These are phyloP conservation scores for Drosophila pseudotakahashii DNA, from an alignment of 2,888 invertebrate genomes.

Conservation along the genomic window DNA sequence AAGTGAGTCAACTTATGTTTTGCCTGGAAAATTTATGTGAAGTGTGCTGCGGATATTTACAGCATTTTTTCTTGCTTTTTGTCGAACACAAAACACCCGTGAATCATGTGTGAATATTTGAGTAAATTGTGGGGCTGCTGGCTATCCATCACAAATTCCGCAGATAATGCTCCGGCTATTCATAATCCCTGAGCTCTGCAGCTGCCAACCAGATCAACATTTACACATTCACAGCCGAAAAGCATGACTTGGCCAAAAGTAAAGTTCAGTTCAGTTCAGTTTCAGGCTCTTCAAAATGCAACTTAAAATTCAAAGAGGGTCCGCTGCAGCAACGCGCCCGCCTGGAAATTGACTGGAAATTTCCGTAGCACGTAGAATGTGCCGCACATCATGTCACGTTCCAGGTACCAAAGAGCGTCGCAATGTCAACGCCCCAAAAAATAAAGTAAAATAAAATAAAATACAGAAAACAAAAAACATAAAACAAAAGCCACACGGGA, in stretches of 20 bases:
- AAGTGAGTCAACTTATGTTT: conserved; percentile 1
- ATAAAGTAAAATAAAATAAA: conserved; percentile 1
- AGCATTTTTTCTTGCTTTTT: background rate
- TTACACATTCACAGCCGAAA: conserved; percentile 17
- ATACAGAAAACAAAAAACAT: too few relatives aligned
- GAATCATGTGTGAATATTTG: conserved; percentile 24
- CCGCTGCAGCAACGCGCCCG: conserved; percentile 24
- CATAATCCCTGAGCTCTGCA: conserved; percentile 31
- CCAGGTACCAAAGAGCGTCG: conserved; percentile 35
- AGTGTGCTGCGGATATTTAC: background rate
- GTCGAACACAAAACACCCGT: background rate
- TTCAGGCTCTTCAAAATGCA: conserved; percentile 17
- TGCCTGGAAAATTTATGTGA: conserved; percentile 3
- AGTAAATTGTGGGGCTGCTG: conserved; percentile 6
- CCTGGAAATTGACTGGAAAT: conserved; percentile 43
- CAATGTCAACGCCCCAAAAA: conserved; percentile 66
- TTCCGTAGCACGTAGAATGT: conserved; percentile 48
- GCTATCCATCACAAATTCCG: conserved; percentile 40
- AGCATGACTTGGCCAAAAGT: conserved; percentile 38
- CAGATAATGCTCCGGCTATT: conserved; percentile 30
- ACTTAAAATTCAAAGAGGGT: conserved; percentile 50
- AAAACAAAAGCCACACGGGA: too few relatives aligned
- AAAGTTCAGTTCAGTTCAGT: conserved; percentile 26
- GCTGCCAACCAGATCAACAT: conserved; percentile 18
- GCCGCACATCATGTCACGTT: conserved; percentile 64